Conservation (phyloP, 1,140 invertebrate species). For the Brachystomella parvula region DNA sequence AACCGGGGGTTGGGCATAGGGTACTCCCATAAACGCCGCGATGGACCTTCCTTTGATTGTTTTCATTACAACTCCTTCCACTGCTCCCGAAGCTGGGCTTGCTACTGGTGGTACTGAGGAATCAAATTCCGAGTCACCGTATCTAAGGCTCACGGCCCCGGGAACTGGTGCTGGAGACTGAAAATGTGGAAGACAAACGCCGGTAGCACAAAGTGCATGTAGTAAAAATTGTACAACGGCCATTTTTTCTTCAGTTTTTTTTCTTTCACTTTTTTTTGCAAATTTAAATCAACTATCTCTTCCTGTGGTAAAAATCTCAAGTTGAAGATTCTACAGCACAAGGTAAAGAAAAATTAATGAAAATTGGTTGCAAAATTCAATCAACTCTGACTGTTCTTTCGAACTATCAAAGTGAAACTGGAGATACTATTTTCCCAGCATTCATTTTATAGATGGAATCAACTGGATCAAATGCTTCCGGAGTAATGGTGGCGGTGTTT, state of each 20-base stretch:
- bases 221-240: constrained; percentile 8
- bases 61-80: constrained; percentile 26
- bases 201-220: constrained; percentile 9
- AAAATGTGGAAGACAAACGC: constrained; percentile 9
- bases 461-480: too few species aligned
- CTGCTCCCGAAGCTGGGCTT: neutral
- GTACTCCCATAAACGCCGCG: constrained; percentile 31
- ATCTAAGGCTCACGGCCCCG: neutral
- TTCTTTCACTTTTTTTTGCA: constrained; percentile 3
- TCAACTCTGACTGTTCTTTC: neutral
- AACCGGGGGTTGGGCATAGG: constrained; percentile 29
- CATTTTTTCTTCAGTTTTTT: neutral
- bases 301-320: neutral
- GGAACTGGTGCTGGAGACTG: neutral
- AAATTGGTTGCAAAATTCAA: neutral
- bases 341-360: neutral
- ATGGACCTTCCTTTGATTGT: constrained; percentile 24
- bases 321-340: neutral
- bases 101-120: neutral
- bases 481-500: neutral
- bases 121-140: neutral
- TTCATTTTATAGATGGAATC: too few species aligned
- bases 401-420: constrained; percentile 11
- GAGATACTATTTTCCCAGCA: too few species aligned
- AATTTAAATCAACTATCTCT: neutral